phyloP scores from a whole-genome alignment of 1,140 invertebrate genomes.

The Drosophila hydei region DNA sequence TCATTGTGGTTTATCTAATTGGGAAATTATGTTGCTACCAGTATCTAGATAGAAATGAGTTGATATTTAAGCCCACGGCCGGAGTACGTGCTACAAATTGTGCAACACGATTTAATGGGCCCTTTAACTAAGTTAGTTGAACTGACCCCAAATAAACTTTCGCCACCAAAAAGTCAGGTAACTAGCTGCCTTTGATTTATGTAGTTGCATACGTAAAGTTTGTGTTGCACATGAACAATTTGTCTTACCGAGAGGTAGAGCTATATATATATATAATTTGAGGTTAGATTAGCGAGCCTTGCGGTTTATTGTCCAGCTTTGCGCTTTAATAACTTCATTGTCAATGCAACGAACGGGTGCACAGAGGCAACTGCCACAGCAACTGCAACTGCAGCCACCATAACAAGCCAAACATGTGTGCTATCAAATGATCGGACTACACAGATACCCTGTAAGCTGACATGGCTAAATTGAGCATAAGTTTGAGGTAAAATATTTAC shows the following conservation, averaged over 20 bases:
- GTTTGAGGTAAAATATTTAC: no score
- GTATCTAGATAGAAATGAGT: slow-evolving; percentile 27
- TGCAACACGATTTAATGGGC: slow-evolving; percentile 24
- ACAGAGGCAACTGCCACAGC: slow-evolving; percentile 16
- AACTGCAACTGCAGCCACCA: slow-evolving; percentile 6
- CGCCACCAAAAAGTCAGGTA: slow-evolving; percentile 14
- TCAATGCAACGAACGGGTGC: slow-evolving; percentile 68
- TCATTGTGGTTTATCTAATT: slow-evolving; percentile 65
- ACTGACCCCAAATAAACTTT: not conserved
- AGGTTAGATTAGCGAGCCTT: slow-evolving; percentile 38
- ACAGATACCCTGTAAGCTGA: slow-evolving; percentile 19
- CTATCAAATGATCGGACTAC: not conserved
- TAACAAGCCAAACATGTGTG: slow-evolving; percentile 19
- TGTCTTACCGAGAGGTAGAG: slow-evolving; percentile 35
- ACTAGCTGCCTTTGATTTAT: slow-evolving; percentile 34
- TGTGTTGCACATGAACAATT: slow-evolving; percentile 27
- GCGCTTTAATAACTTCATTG: slow-evolving; percentile 82
- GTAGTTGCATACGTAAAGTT: slow-evolving; percentile 22
- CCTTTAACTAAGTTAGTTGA: no score
- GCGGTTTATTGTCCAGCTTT: slow-evolving; percentile 54
- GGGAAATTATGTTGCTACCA: slow-evolving; percentile 52
- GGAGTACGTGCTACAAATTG: slow-evolving; percentile 63
- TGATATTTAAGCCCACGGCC: slow-evolving; percentile 17
- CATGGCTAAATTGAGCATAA: not conserved
- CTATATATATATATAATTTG: slow-evolving; percentile 60